Evolutionary conservation across 1,140 invertebrate species (phyloP), one percentile per base, ranked within the genome.

Genomic region (Psilanteris sp.): DNA sequence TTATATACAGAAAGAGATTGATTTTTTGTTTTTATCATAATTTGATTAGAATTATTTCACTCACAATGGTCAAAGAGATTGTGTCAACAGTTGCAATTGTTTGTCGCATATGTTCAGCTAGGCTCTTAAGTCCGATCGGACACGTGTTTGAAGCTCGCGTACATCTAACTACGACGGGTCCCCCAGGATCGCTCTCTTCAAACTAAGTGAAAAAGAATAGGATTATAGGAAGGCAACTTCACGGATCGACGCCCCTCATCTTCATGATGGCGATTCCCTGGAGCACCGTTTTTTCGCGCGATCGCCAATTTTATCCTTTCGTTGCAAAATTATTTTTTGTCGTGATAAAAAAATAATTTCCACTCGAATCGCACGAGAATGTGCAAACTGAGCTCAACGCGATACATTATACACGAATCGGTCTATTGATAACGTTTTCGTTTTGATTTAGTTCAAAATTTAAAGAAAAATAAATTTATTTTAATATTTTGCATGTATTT

Each of bases 201-300:
- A 66, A 77, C 66, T 77, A 71, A 77, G 66, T 77, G 73, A 76
- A 76, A 76, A 76, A 76, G 66, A 76, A 76, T 76, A 43, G 73
- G 73, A 76, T 76, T 76, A 76, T 76, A 76, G 73, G 66, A 76
- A 70, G 73, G 50, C 73, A 76, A 76, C 73, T 76, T 76, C 73
- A 76, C 59, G 66, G 73, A 52, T 71, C 73, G 52, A 62, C 73
- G 62, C 73, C 66, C 73, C 20, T 76, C 43, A 22, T 71, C 1
- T 37, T 64, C 52, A 39, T 50, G 57, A 70, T 54, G 27, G 20
- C 29, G n/a, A 71, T 57, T 76, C 73, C 66, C 73, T 24, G 41
- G 72, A 64, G 72, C 41, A 50, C 2, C 11, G 55, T 41, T 59
- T 70, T n/a, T 70, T 31, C 50, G 22, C 46, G 36, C 62, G 55